These are phyloP conservation scores for Carollia perspicillata DNA, from an alignment of 2,113 vertebrate genomes.

Conservation along the genomic window DNA sequence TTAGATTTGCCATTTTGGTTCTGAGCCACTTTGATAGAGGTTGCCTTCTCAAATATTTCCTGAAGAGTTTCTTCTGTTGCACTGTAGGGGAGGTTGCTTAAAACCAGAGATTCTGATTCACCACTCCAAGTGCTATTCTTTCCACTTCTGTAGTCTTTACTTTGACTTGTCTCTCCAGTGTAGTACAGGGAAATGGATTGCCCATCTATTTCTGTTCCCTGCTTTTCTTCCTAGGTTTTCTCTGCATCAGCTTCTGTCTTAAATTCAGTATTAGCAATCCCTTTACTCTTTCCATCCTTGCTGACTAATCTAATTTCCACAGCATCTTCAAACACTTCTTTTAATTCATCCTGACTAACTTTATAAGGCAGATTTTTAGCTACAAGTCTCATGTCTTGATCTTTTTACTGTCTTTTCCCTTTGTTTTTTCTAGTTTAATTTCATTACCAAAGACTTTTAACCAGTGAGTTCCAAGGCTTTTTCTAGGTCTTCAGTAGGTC, in stretches of 20 bases:
- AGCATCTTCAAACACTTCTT: constrained; percentile 90
- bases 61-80: constrained; percentile 92
- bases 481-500: constrained; percentile 89
- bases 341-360: constrained; percentile 87
- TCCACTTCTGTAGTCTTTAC: constrained; percentile 75
- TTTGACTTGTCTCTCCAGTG: constrained; percentile 92
- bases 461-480: constrained; percentile 92
- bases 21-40: constrained; percentile 91
- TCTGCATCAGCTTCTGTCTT: constrained; percentile 93
- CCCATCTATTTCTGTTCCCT: constrained; percentile 92
- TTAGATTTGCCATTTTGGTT: constrained; percentile 91
- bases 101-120: constrained; percentile 89
- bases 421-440: constrained; percentile 89
- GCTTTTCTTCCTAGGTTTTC: constrained; percentile 91
- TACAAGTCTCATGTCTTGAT: constrained; percentile 90
- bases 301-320: constrained; percentile 90
- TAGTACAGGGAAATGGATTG: constrained; percentile 91
- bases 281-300: constrained; percentile 90
- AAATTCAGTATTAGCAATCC: constrained; percentile 96
- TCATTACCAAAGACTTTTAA: constrained; percentile 92
- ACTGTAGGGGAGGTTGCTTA: constrained; percentile 93
- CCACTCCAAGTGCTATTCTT: constrained; percentile 69
- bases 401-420: constrained; percentile 90
- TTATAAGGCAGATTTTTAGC: constrained; percentile 95
- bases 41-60: constrained; percentile 92